phyloP scores from a whole-genome alignment of 2,113 vertebrate genomes.

The Salvelinus alpinus region DNA sequence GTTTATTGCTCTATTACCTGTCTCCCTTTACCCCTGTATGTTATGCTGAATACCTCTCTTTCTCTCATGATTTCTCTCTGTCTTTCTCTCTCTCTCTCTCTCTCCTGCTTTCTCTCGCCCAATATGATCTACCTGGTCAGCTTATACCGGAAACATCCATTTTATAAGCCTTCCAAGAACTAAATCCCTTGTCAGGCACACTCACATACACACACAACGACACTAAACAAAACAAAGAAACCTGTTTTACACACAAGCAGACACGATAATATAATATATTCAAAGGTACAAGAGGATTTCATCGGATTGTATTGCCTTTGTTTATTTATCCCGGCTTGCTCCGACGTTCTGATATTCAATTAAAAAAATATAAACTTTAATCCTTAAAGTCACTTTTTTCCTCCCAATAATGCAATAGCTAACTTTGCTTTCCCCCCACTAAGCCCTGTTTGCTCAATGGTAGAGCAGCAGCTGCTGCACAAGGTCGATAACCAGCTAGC shows the following conservation, averaged over 20 bases:
- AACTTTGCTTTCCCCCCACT: slow-evolving; percentile 43
- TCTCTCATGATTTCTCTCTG: background rate
- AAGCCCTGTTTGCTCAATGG: slow-evolving; percentile 41
- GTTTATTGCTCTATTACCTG: background rate
- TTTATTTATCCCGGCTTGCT: slow-evolving; percentile 52
- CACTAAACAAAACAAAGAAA: background rate
- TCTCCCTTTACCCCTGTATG: background rate
- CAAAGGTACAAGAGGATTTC: slow-evolving; percentile 54
- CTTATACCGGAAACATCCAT: slow-evolving; percentile 22
- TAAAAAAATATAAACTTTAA: slow-evolving; percentile 42
- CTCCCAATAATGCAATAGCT: slow-evolving; percentile 50
- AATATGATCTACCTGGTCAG: slow-evolving; percentile 27
- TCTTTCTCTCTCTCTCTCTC: background rate
- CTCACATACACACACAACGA: slow-evolving; percentile 11
- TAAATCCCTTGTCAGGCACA: slow-evolving; percentile 33
- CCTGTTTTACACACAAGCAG: slow-evolving; percentile 31
- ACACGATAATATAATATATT: slow-evolving; percentile 20
- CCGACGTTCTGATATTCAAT: slow-evolving; percentile 37
- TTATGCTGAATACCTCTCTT: background rate
- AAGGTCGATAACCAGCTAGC: slow-evolving; percentile 10
- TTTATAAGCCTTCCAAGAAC: slow-evolving; percentile 24
- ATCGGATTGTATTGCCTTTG: slow-evolving; percentile 11
- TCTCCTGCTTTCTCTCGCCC: slow-evolving; percentile 12
- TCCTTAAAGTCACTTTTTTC: slow-evolving; percentile 45
- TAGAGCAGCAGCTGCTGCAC: slow-evolving; percentile 36